Percentiles rank a stretch among this genome's conserved stretches.
phyloP scores from a whole-genome alignment of 2,888 invertebrate species.

The Spodoptera picta region DNA sequence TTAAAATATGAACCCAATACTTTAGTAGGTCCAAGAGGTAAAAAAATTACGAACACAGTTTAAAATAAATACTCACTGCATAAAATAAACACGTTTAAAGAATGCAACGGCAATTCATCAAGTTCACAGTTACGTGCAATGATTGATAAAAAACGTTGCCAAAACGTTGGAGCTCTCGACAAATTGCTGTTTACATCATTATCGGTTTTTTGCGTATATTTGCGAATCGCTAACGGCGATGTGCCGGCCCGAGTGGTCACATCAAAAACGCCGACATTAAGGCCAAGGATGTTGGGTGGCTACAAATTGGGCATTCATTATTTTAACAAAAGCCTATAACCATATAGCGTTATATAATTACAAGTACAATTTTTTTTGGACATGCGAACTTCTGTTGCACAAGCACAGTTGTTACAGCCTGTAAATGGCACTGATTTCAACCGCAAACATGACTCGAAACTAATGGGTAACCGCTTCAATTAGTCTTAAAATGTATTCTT shows the following conservation, averaged over 20 bases:
- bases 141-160: slow-evolving; percentile 60
- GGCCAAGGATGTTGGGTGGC: slow-evolving; percentile 77
- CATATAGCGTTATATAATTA: slow-evolving; percentile 79
- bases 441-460: slow-evolving; percentile 43
- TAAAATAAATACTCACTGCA: slow-evolving; percentile 36
- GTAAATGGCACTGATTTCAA: slow-evolving; percentile 52
- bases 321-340: slow-evolving; percentile 80
- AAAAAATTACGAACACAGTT: slow-evolving; percentile 26
- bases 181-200: slow-evolving; percentile 73
- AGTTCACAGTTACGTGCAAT: slow-evolving; percentile 58
- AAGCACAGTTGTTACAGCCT: slow-evolving; percentile 52
- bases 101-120: slow-evolving; percentile 56
- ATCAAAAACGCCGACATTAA: slow-evolving; percentile 81
- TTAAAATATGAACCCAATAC: too few relatives aligned
- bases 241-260: slow-evolving; percentile 66
- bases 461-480: slow-evolving; percentile 37
- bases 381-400: slow-evolving; percentile 68
- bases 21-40: too few relatives aligned
- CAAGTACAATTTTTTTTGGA: slow-evolving; percentile 65
- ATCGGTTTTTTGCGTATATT: slow-evolving; percentile 74
- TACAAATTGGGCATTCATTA: slow-evolving; percentile 81
- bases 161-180: slow-evolving; percentile 55
- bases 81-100: slow-evolving; percentile 43
- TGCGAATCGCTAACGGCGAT: slow-evolving; percentile 78
- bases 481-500: slow-evolving; percentile 15